Conservation (phyloP, 2,888 invertebrate species). For the Drosophila emarginata region DNA sequence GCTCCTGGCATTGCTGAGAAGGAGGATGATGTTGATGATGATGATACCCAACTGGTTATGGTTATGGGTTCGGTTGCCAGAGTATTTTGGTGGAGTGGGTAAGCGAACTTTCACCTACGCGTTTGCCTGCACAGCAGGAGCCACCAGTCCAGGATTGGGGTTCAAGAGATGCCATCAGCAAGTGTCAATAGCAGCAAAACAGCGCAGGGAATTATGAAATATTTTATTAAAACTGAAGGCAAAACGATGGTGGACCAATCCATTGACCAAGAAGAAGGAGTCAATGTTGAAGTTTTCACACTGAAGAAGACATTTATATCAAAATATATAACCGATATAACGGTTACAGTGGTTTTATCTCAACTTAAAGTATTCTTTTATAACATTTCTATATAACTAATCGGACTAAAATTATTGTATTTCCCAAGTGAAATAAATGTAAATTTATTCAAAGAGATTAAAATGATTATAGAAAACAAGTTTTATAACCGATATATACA, state of each 20-base stretch:
- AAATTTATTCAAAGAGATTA: no score
- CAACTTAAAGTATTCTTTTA: no score
- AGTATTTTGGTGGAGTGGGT: slow-evolving; percentile 1
- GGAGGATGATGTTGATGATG: slow-evolving; percentile 1
- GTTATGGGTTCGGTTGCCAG: slow-evolving; percentile 29
- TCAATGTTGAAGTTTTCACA: slow-evolving; percentile 6
- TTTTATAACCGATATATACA: no score
- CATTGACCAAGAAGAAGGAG: slow-evolving; percentile 4
- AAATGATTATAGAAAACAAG: no score
- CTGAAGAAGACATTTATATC: not conserved
- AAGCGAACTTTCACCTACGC: slow-evolving; percentile 69
- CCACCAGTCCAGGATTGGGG: slow-evolving; percentile 19
- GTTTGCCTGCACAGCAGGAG: slow-evolving; percentile 69
- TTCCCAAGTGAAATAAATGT: no score
- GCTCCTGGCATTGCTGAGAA: slow-evolving; percentile 58
- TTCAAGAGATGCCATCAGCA: slow-evolving; percentile 61
- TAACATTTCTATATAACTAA: no score
- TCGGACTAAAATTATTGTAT: no score
- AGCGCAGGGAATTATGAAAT: slow-evolving; percentile 71
- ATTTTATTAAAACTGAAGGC: slow-evolving; percentile 74
- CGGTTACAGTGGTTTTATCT: not conserved
- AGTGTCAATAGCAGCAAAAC: slow-evolving; percentile 76
- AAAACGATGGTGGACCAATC: slow-evolving; percentile 36
- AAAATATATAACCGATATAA: not conserved
- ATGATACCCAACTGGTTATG: slow-evolving; percentile 36